These are phyloP conservation scores for Drosophila dunni DNA, from an alignment of 1,140 invertebrate species.

Conservation along the genomic window DNA sequence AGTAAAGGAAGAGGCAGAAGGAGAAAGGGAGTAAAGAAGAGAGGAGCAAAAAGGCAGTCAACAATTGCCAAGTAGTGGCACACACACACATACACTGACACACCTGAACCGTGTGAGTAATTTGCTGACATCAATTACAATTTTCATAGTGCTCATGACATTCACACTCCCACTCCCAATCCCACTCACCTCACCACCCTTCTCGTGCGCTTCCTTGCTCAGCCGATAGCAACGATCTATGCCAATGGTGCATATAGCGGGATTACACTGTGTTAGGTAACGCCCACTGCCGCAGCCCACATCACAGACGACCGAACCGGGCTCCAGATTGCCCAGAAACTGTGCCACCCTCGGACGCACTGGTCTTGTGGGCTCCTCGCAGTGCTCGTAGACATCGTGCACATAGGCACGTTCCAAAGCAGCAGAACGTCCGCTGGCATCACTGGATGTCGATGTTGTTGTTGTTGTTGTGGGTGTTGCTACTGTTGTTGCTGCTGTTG, in stretches of 20 bases:
- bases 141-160: slow-evolving; percentile 11
- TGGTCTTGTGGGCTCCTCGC: slow-evolving; percentile 89
- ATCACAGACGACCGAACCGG: slow-evolving; percentile 96
- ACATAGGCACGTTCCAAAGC: slow-evolving; percentile 97
- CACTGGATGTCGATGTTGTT: slow-evolving; percentile 56
- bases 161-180: neutral
- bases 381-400: slow-evolving; percentile 96
- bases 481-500: slow-evolving; percentile 42
- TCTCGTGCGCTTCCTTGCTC: slow-evolving; percentile 90
- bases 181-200: slow-evolving; percentile 90
- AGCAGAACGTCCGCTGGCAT: slow-evolving; percentile 86
- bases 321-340: slow-evolving; percentile 94
- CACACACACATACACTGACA: slow-evolving; percentile 21
- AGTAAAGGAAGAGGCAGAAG: neutral
- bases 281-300: slow-evolving; percentile 97
- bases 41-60: slow-evolving; percentile 12
- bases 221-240: slow-evolving; percentile 94
- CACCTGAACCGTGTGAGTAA: slow-evolving; percentile 15
- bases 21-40: neutral
- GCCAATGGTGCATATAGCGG: slow-evolving; percentile 93
- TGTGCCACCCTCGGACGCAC: slow-evolving; percentile 93
- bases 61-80: slow-evolving; percentile 8
- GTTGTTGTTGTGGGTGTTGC: slow-evolving; percentile 25
- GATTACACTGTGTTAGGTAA: slow-evolving; percentile 93
- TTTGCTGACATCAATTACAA: slow-evolving; percentile 60